Base-by-base conservation (phyloP, 1,140 invertebrate species). In the Globodera rostochiensis region DNA sequence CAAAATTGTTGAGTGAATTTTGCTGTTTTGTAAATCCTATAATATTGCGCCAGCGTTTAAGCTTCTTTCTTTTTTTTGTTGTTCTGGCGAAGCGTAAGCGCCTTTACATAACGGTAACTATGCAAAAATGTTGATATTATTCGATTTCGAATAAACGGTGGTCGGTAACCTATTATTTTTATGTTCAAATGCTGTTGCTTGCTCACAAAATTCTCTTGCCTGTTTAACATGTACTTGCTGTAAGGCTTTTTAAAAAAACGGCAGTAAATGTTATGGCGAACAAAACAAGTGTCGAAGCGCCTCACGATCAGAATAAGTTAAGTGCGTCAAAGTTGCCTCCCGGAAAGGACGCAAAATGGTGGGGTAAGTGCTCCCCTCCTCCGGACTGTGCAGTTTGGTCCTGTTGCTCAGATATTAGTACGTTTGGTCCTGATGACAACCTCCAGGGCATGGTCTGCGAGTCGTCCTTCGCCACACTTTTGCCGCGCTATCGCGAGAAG, bases 401-500 rank as follows among this genome's bases (percentile, higher is more conserved):
- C 19, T 19, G 15, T 11, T 36, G 36, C 15, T 46, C 46, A 78
- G 77, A 95, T 96, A 93, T 94, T 97, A 82, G 95, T 95, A 3
- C 92, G 93, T 98, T 98, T 89, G 94, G 93, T 77, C 93, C 93
- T 50, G 94, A 96, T 88, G 94, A 99, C 90, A 98, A 97, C 91
- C 95, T 94, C 36, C 45, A 86, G 46, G 94, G 95, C 3, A 87
- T 95, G 15, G 84, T 94, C 0, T 92, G 93, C 84, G 94, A 95
- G 89, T 94, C 93, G 86, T 94, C 93, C 0, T 95, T 95, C 91
- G 93, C 94, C 0, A 94, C 93, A 3, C 86, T 95, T 45, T 95
- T 95, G 88, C 98, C 92, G 89, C 94, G 95, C 90, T 99, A 99
- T 90, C 92, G 97, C 80, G 98, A 99, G 91, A 94, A 95, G 87